These are phyloP conservation scores for Anagrus nilaparvatae DNA, from an alignment of 1,140 invertebrate species.

Conservation along the genomic window DNA sequence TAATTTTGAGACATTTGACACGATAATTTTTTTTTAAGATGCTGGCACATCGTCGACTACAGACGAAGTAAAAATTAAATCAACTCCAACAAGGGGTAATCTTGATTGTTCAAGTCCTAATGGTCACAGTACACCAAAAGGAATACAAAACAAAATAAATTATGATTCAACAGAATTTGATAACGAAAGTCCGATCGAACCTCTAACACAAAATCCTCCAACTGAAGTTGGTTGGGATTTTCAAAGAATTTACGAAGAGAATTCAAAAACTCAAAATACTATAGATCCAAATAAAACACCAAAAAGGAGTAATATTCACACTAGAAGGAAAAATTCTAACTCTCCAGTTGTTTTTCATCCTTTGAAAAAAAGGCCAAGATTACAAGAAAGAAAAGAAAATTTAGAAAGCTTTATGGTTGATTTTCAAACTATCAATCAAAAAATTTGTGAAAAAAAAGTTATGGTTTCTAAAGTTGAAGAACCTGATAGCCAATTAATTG, in stretches of 20 bases:
- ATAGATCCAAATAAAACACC: constrained; percentile 21
- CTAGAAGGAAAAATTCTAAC: constrained; percentile 28
- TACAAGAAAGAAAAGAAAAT: constrained; percentile 21
- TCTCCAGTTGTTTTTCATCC: constrained; percentile 30
- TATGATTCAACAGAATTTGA: constrained; percentile 20
- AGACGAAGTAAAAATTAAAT: constrained; percentile 10
- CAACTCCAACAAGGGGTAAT: not conserved
- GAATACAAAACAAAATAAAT: constrained; percentile 2
- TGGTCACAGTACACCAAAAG: constrained; percentile 26
- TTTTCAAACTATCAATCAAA: constrained; percentile 23
- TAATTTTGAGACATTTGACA: not conserved
- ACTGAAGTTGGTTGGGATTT: constrained; percentile 33
- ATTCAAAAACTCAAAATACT: not conserved
- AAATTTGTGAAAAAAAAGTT: constrained; percentile 6
- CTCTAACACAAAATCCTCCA: constrained; percentile 26
- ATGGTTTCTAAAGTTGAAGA: not conserved
- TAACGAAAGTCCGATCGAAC: constrained; percentile 20
- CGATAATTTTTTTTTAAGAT: constrained; percentile 13
- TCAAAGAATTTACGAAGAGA: constrained; percentile 17
- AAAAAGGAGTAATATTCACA: constrained; percentile 21
- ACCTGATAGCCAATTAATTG: constrained; percentile 9
- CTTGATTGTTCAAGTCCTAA: not conserved
- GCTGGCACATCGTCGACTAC: constrained; percentile 3
- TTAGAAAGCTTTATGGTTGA: constrained; percentile 27
- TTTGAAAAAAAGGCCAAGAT: constrained; percentile 27